Evolutionary conservation across 2,113 vertebrate species (phyloP), one percentile per base, ranked within the genome.

Genomic region (Oxyura jamaicensis): DNA sequence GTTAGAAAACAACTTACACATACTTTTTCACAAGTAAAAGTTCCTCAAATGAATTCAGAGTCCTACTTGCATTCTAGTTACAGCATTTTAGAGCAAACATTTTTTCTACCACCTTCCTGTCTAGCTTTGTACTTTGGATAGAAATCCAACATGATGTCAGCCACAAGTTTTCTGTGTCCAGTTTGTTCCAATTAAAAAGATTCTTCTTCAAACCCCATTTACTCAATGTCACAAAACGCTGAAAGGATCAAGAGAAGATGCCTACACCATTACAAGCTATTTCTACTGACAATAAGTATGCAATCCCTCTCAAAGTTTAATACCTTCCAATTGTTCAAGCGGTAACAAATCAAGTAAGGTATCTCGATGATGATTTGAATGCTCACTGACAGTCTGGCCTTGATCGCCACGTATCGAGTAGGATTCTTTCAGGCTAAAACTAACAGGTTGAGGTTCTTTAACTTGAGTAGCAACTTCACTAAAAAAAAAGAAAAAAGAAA

Each of bases 391-490:
- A 42, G 87, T 83, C 48, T 91, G 52, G 42, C 73, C 92, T 84
- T 86, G 77, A 26, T 79, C 52, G 95, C 76, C 16, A 0, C 18
- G 19, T 10, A 52, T 0, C 22, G 62, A 77, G 36, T 15, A 36
- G 35, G 90, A 72, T 58, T 94, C 90, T 73, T 92, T 92, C 72
- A 91, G 67, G 92, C 91, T 81, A 96, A 96, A 94, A 91, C 97
- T 97, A 90, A 98, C 41, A 53, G 67, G 93, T 20, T 98, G 97
- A 41, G 96, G 97, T 62, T 98, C 98, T 79, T 98, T 93, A 80
- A 96, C 97, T 80, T 97, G 97, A 13, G 97, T 97, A 53, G 95
- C 96, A 91, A 95, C 92, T 86, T 98, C 98, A 95, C 99, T 99
- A 89, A 60, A 77, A 80, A 50, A 96, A 8, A 94, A 10, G 10